These are phyloP conservation scores for Ceryle rudis DNA, from an alignment of 2,797 vertebrate genomes.

Conservation along the genomic window DNA sequence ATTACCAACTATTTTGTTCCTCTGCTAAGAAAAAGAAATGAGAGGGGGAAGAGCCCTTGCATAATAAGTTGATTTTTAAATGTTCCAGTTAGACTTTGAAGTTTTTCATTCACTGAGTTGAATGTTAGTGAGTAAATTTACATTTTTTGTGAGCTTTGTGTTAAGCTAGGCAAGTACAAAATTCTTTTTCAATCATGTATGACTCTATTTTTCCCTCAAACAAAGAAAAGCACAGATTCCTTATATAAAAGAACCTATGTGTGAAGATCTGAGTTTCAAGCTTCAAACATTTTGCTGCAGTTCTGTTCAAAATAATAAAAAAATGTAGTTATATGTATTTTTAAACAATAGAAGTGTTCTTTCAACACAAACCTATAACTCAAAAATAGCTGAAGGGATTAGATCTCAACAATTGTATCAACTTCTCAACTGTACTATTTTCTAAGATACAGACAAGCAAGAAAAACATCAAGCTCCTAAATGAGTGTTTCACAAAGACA, in stretches of 20 bases:
- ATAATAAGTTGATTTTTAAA: conserved; percentile 26
- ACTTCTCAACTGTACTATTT: not conserved
- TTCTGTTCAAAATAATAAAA: not conserved
- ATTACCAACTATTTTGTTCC: conserved; percentile 6
- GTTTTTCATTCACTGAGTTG: conserved; percentile 14
- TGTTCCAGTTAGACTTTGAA: conserved; percentile 18
- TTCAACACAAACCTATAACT: not conserved
- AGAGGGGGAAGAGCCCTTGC: not conserved
- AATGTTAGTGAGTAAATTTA: conserved; percentile 34
- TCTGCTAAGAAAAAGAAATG: conserved; percentile 23
- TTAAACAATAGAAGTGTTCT: conserved; percentile 2
- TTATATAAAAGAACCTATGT: not conserved
- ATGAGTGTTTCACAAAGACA: not conserved
- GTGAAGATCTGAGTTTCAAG: conserved; percentile 14
- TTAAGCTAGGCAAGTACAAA: conserved; percentile 15
- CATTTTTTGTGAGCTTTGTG: conserved; percentile 27
- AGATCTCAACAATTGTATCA: not conserved
- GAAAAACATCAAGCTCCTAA: not conserved
- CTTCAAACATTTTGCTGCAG: not conserved
- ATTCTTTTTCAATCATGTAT: not conserved
- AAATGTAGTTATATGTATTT: not conserved
- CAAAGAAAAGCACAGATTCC: not conserved
- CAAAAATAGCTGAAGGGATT: not conserved
- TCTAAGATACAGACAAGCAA: not conserved
- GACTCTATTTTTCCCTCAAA: not conserved